These are phyloP conservation scores for Patella depressa DNA, from an alignment of 2,888 invertebrate genomes.

Conservation along the genomic window DNA sequence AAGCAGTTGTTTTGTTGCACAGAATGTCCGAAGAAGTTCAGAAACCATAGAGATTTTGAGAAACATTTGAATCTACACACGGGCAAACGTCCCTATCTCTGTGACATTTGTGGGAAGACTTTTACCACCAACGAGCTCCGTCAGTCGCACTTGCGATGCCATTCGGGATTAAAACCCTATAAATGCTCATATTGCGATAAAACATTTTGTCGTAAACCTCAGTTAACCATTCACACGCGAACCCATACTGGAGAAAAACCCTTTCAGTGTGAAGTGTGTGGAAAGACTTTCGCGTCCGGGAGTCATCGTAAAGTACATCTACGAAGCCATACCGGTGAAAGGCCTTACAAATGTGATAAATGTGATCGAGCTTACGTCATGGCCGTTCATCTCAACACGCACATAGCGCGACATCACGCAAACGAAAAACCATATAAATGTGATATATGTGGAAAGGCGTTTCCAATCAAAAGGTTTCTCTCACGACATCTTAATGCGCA, in stretches of 20 bases:
- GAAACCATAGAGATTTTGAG: no score
- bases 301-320: conserved; percentile 26
- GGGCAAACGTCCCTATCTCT: conserved; percentile 14
- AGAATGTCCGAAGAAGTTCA: no score
- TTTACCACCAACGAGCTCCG: conserved; percentile 20
- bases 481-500: no score
- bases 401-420: conserved; percentile 17
- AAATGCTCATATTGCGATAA: conserved; percentile 20
- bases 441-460: conserved; percentile 1
- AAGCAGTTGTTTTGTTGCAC: no score
- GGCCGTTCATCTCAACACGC: conserved; percentile 22
- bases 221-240: conserved; percentile 25
- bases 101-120: conserved; percentile 18
- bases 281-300: conserved; percentile 17
- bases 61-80: no score
- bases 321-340: conserved; percentile 34
- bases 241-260: conserved; percentile 25
- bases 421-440: conserved; percentile 13
- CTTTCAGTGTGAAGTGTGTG: conserved; percentile 28
- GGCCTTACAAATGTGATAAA: conserved; percentile 31
- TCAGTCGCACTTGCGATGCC: conserved; percentile 15
- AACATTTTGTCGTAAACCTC: conserved; percentile 18
- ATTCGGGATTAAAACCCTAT: conserved; percentile 19
- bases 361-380: conserved; percentile 32
- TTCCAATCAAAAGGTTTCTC: no score